phyloP scores from a whole-genome alignment of 1,140 invertebrate species.

The Scaptomyza graminum region DNA sequence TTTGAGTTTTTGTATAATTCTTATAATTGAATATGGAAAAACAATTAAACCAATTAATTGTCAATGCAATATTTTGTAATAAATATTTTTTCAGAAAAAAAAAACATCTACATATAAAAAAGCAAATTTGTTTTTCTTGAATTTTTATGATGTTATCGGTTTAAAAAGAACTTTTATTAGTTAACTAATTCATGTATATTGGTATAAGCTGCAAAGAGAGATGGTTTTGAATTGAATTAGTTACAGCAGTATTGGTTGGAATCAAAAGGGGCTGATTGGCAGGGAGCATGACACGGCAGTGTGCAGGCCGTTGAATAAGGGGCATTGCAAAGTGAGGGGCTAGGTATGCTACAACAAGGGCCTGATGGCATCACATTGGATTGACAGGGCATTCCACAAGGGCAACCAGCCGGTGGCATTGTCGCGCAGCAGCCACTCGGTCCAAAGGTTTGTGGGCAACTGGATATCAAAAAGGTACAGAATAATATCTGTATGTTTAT shows the following conservation, averaged over 20 bases:
- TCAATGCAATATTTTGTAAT: constrained; percentile 81
- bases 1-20: constrained; percentile 52
- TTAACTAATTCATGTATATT: too few species aligned
- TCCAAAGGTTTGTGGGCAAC: neutral
- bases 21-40: constrained; percentile 55
- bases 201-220: too few species aligned
- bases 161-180: too few species aligned
- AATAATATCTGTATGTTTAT: too few species aligned
- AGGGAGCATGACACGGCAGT: neutral
- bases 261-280: neutral
- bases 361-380: neutral
- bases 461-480: neutral
- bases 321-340: neutral
- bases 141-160: too few species aligned
- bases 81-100: constrained; percentile 54
- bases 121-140: neutral
- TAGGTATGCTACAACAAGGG: neutral
- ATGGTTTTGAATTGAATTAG: neutral
- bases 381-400: constrained; percentile 1
- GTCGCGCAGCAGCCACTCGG: neutral
- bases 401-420: neutral
- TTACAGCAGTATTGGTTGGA: neutral
- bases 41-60: constrained; percentile 62
- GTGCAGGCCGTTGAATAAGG: neutral
- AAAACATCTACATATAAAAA: constrained; percentile 17